These are phyloP conservation scores for Tympanoctomys barrerae DNA, from an alignment of 2,797 vertebrate species.

Conservation along the genomic window DNA sequence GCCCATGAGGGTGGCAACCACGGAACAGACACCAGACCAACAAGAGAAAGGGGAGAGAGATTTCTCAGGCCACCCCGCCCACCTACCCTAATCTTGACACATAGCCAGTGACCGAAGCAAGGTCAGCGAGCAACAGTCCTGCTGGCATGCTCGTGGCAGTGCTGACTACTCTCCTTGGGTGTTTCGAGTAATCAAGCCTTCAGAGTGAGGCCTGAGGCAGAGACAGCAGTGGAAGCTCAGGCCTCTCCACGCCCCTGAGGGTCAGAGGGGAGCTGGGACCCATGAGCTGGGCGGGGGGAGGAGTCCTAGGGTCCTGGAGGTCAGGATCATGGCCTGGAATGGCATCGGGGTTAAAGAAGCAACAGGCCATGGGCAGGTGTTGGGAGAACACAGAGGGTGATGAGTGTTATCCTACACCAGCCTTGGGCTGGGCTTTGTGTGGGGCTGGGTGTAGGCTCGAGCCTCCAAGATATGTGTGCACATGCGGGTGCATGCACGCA, in stretches of 20 bases:
- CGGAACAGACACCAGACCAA: not conserved
- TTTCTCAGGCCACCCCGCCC: not conserved
- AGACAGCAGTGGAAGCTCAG: not conserved
- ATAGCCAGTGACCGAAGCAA: not conserved
- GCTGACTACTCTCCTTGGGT: too few relatives aligned
- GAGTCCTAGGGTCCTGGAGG: not conserved
- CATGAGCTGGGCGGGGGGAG: not conserved
- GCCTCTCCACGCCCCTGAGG: not conserved
- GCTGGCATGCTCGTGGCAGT: not conserved
- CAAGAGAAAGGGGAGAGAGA: not conserved
- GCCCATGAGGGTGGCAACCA: not conserved
- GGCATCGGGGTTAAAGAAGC: not conserved
- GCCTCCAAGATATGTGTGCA: too few relatives aligned
- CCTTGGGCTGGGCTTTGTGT: not conserved
- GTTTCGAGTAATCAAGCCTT: not conserved
- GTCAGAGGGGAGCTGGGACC: fast-evolving
- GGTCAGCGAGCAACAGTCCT: not conserved
- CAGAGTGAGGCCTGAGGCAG: not conserved
- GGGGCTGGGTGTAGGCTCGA: not conserved
- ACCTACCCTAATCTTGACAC: not conserved
- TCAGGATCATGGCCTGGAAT: not conserved
- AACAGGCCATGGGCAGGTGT: not conserved
- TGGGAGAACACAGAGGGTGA: not conserved
- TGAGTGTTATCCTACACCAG: not conserved
- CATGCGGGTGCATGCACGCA: too few relatives aligned